Conservation (phyloP, 2,113 vertebrate genomes). For the Marmota monax region DNA sequence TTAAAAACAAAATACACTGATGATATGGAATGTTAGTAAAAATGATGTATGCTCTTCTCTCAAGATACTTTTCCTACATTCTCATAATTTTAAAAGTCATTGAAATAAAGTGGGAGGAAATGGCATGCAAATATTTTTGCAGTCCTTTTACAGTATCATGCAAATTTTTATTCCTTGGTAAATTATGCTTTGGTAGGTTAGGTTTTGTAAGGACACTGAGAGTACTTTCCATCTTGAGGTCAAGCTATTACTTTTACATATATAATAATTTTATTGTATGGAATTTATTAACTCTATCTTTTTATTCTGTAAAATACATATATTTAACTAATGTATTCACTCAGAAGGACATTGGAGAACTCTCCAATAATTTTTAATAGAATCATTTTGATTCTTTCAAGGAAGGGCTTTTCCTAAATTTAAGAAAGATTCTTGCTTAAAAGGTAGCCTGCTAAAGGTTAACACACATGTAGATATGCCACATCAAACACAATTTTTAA, state of each 20-base stretch:
- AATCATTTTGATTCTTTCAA: conserved; percentile 60
- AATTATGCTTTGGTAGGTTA: conserved; percentile 43
- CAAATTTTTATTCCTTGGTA: conserved; percentile 56
- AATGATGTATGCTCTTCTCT: background rate
- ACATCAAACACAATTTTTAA: conserved; percentile 50
- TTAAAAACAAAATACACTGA: background rate
- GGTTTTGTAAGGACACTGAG: conserved; percentile 8
- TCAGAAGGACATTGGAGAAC: conserved; percentile 17
- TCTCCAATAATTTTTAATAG: conserved; percentile 65
- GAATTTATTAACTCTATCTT: conserved; percentile 66
- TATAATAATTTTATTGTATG: conserved; percentile 43
- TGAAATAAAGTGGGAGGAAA: background rate
- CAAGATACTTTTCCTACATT: background rate
- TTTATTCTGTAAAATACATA: conserved; percentile 70
- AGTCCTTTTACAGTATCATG: conserved; percentile 33
- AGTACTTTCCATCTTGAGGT: conserved; percentile 21
- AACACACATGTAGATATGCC: conserved; percentile 35
- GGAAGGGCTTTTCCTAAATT: conserved; percentile 68
- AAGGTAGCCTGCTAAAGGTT: conserved; percentile 49
- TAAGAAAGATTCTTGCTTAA: conserved; percentile 48
- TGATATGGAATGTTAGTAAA: background rate
- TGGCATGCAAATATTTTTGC: conserved; percentile 16
- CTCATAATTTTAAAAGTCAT: background rate
- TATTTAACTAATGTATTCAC: conserved; percentile 47
- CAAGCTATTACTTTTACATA: background rate